Evolutionary conservation across 2,888 invertebrate species (phyloP), one percentile per base, ranked within the genome.

Genomic region (Leptogaster cylindrica): DNA sequence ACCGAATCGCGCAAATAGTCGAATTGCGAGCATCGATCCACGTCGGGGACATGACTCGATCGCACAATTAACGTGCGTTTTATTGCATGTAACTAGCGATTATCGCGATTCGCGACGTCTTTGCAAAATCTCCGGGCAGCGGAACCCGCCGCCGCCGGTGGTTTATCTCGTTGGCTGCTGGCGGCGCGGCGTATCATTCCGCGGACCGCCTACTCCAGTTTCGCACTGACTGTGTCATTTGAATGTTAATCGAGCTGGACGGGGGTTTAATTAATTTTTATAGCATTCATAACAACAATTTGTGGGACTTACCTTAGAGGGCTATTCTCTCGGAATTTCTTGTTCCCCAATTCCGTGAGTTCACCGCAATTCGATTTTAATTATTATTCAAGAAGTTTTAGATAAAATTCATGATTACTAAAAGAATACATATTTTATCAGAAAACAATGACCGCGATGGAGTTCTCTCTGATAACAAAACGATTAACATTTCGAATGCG

Each of bases 211-310:
- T 44, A 61, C 61, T 61, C 16, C 27, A 41, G 36, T 39, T 55
- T 31, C 23, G 7, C 36, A 16, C 33, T 61, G 41, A 61, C 61
- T 44, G 31, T 44, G 27, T 61, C 61, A 61, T 61, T 61, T 44
- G 18, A 44, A 61, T 61, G 61, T 36, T 61, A 61, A 61, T 61
- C 44, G 36, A 28, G 23, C 23, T 41, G 61, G 61, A 61, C 61
- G 41, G n/a, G n/a, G n/a, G n/a, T 61, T 61, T 61, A 61, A 61
- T 61, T 61, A 61, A 61, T 61, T 61, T 61, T 61, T 61, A 61
- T 61, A 44, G 61, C 61, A 16, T 61, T 61, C 41, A 55, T 55
- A 55, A 55, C 55, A 39, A 55, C 33, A 39, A 55, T 55, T 55
- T 55, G 55, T 55, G 55, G 12, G 55, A 10, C 55, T 36, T 55